These are phyloP conservation scores for Phalacrocorax pelagicus DNA, from an alignment of 2,113 vertebrate species.

Conservation along the genomic window DNA sequence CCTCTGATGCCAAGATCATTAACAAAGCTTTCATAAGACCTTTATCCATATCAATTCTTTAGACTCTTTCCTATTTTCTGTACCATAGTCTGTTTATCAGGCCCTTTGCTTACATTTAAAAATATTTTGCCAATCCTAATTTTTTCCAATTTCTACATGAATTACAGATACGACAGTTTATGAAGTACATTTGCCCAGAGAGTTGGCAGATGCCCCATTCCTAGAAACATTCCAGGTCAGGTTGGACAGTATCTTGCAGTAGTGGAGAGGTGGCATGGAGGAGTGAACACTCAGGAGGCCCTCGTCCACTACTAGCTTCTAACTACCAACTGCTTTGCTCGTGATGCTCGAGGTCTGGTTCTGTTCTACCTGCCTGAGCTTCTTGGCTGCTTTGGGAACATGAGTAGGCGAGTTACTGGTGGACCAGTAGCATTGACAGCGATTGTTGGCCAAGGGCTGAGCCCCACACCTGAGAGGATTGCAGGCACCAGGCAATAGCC, in stretches of 20 bases:
- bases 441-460: background rate
- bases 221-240: too few relatives aligned
- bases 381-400: background rate
- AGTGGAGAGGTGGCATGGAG: background rate
- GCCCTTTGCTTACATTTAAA: background rate
- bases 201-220: too few relatives aligned
- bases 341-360: background rate
- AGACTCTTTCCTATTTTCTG: background rate
- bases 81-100: background rate
- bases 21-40: background rate
- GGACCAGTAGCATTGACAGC: background rate
- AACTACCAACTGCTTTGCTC: background rate
- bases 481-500: background rate
- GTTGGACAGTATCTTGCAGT: background rate
- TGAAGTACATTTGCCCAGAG: background rate
- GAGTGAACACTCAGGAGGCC: background rate
- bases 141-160: background rate
- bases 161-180: background rate
- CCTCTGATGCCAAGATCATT: background rate
- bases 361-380: background rate
- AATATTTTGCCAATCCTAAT: rapidly evolving
- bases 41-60: background rate
- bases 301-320: background rate
- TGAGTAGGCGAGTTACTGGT: background rate
- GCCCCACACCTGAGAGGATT: background rate